Conservation (phyloP, 2,113 vertebrate genomes). For the Megatriorchis doriae region DNA sequence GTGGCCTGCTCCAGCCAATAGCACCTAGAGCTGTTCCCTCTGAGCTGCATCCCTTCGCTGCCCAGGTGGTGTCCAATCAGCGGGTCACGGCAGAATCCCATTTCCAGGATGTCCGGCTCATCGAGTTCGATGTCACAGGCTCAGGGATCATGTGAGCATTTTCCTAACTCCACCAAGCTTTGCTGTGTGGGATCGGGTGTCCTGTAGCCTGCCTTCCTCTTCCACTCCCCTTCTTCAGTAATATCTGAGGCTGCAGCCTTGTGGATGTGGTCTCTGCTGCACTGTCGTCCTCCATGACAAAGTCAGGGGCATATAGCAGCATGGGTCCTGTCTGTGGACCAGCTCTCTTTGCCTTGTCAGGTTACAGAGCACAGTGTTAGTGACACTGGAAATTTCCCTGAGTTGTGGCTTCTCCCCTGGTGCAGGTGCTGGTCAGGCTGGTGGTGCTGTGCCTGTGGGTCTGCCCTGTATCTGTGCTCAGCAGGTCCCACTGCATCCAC, state of each 20-base stretch:
- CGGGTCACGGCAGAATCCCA: constrained; percentile 81
- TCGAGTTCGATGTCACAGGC: constrained; percentile 83
- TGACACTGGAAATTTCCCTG: not conserved
- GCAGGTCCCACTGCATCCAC: not conserved
- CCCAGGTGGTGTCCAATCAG: constrained; percentile 77
- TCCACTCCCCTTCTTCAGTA: not conserved
- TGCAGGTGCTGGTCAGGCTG: not conserved
- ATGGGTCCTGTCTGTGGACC: not conserved
- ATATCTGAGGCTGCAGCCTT: not conserved
- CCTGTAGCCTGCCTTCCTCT: not conserved
- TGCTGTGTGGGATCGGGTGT: fast-evolving
- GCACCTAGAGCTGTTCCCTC: constrained; percentile 40
- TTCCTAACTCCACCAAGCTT: not conserved
- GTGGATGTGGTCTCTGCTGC: not conserved
- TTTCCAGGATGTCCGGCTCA: constrained; percentile 92
- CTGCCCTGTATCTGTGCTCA: fast-evolving
- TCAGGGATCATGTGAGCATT: constrained; percentile 85
- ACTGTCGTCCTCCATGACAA: fast-evolving
- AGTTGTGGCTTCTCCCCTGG: not conserved
- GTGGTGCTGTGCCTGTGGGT: fast-evolving
- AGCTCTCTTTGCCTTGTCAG: not conserved
- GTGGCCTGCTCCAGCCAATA: not conserved
- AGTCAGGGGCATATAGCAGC: not conserved
- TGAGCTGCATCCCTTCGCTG: constrained; percentile 71
- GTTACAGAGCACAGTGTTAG: not conserved